phyloP scores from a whole-genome alignment of 2,113 vertebrate genomes.

The Microcebus murinus region DNA sequence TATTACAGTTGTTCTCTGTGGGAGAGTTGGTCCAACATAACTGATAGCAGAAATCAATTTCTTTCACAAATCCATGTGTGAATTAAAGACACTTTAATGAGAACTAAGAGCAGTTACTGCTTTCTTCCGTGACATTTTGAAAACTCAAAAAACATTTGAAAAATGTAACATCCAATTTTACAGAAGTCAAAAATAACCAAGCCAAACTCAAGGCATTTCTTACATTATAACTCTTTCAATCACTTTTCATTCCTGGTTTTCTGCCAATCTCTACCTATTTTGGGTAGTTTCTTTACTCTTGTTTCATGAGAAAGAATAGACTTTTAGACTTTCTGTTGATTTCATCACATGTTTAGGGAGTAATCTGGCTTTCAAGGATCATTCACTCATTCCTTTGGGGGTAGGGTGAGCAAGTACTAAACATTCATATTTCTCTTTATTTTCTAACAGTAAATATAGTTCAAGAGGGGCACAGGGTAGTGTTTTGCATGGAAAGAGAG shows the following conservation, averaged over 20 bases:
- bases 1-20: constrained; percentile 51
- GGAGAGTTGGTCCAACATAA: constrained; percentile 41
- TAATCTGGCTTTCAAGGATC: constrained; percentile 52
- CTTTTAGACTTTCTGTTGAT: constrained; percentile 52
- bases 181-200: constrained; percentile 39
- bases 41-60: constrained; percentile 60
- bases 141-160: neutral
- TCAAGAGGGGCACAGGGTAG: neutral
- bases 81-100: constrained; percentile 67
- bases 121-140: constrained; percentile 55
- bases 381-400: constrained; percentile 29
- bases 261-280: neutral
- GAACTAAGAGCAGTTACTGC: constrained; percentile 40
- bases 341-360: constrained; percentile 19
- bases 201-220: constrained; percentile 25
- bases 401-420: constrained; percentile 30
- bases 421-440: constrained; percentile 42
- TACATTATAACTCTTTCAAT: constrained; percentile 4
- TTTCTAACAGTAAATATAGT: constrained; percentile 61
- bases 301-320: constrained; percentile 37
- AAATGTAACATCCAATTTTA: constrained; percentile 44
- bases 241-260: constrained; percentile 21
- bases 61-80: constrained; percentile 38
- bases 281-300: constrained; percentile 17
- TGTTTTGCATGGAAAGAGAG: constrained; percentile 54